phyloP scores from a whole-genome alignment of 2,797 vertebrate genomes.

The Lindbergichthys nudifrons region DNA sequence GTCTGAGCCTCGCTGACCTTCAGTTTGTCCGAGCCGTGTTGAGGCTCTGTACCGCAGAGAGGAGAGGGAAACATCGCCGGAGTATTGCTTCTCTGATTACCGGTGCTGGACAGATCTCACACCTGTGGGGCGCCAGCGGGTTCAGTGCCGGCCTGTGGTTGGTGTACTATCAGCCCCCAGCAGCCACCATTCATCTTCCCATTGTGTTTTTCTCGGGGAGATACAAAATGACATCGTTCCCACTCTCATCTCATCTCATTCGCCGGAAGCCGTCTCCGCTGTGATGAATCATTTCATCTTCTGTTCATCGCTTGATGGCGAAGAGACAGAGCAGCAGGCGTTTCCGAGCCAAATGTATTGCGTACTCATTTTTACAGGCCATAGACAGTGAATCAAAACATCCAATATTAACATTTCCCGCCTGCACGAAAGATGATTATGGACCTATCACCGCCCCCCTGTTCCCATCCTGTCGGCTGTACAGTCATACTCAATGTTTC shows the following conservation, averaged over 20 bases:
- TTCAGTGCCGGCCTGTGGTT: slow-evolving; percentile 25
- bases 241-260: slow-evolving; percentile 72
- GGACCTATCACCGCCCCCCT: slow-evolving; percentile 18
- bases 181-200: slow-evolving; percentile 64
- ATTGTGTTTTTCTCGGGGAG: slow-evolving; percentile 69
- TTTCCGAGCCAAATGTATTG: slow-evolving; percentile 65
- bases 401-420: slow-evolving; percentile 63
- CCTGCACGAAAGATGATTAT: slow-evolving; percentile 55
- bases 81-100: slow-evolving; percentile 53
- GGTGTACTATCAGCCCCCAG: slow-evolving; percentile 41
- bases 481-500: slow-evolving; percentile 18
- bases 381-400: slow-evolving; percentile 64
- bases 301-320: slow-evolving; percentile 58
- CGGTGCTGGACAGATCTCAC: slow-evolving; percentile 46
- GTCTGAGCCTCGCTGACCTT: slow-evolving; percentile 56
- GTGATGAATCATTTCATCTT: slow-evolving; percentile 81
- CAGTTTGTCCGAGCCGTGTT: slow-evolving; percentile 33
- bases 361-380: slow-evolving; percentile 51
- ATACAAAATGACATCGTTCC: slow-evolving; percentile 72
- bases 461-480: slow-evolving; percentile 13
- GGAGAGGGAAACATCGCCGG: slow-evolving; percentile 16
- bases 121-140: slow-evolving; percentile 40
- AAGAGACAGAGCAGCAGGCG: slow-evolving; percentile 58
- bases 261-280: slow-evolving; percentile 70
- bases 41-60: slow-evolving; percentile 11